Percentiles rank a stretch among this genome's conserved stretches.
phyloP scores from a whole-genome alignment of 2,888 invertebrate genomes.

The Acleris holmiana region DNA sequence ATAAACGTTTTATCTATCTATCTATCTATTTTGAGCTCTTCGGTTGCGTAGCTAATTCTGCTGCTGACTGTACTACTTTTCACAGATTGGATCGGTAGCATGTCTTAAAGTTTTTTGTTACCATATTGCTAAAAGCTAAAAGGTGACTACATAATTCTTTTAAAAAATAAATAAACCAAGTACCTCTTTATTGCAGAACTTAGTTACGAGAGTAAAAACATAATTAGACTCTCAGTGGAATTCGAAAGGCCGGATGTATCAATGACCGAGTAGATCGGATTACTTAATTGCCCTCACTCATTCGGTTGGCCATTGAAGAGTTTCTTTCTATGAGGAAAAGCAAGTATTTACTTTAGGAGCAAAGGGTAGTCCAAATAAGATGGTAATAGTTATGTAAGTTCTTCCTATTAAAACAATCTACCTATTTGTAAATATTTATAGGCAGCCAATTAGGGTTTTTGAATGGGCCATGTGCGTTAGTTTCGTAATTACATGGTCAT shows the following conservation, averaged over 20 bases:
- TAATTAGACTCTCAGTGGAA: constrained; percentile 38
- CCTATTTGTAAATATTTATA: background rate
- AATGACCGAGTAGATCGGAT: constrained; percentile 58
- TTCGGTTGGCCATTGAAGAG: constrained; percentile 38
- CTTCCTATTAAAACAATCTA: background rate
- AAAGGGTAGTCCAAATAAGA: no score
- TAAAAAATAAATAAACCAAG: background rate
- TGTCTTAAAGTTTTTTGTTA: no score
- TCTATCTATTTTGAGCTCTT: no score
- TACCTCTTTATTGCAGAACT: background rate
- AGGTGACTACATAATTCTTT: background rate
- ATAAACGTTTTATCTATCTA: no score
- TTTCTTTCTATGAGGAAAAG: constrained; percentile 26
- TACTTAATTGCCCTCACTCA: constrained; percentile 53
- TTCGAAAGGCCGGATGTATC: constrained; percentile 61
- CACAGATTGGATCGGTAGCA: no score
- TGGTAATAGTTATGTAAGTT: no score
- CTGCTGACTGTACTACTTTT: no score
- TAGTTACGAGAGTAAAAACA: constrained; percentile 26
- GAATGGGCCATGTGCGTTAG: no score
- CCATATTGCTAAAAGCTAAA: no score
- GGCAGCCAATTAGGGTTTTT: background rate
- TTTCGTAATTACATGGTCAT: no score
- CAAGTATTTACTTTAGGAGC: background rate
- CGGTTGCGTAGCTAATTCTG: no score